These are phyloP conservation scores for Tuta absoluta DNA, from an alignment of 2,888 invertebrate genomes.

Conservation along the genomic window DNA sequence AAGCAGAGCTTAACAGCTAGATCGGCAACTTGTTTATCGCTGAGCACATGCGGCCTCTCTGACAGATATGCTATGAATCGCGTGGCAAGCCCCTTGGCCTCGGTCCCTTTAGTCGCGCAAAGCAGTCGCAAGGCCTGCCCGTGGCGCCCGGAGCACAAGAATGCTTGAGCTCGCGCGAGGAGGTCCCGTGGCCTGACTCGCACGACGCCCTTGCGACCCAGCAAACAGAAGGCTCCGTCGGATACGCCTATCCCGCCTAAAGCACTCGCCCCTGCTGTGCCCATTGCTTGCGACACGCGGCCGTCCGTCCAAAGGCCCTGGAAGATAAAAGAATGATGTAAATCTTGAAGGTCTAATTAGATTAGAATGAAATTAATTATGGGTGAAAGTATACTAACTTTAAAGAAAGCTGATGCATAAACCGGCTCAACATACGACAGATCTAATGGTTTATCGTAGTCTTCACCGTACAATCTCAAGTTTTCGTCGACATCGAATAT, in stretches of 20 bases:
- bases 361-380: background rate
- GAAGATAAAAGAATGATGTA: conserved; percentile 28
- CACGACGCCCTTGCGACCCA: conserved; percentile 84
- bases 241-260: conserved; percentile 70
- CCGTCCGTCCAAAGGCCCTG: conserved; percentile 97
- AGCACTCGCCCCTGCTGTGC: conserved; percentile 81
- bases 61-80: conserved; percentile 57
- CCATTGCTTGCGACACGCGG: conserved; percentile 87
- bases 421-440: conserved; percentile 90
- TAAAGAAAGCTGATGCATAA: conserved; percentile 93
- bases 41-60: conserved; percentile 61
- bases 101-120: conserved; percentile 54
- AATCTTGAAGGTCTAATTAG: background rate
- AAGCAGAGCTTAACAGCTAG: conserved; percentile 65
- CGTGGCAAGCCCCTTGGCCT: conserved; percentile 53
- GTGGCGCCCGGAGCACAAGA: conserved; percentile 83
- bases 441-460: conserved; percentile 92
- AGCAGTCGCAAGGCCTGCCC: conserved; percentile 65
- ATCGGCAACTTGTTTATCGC: conserved; percentile 62
- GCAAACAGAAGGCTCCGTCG: conserved; percentile 80
- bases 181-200: conserved; percentile 83
- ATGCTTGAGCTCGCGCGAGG: conserved; percentile 75
- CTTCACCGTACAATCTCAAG: conserved; percentile 93
- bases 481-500: conserved; percentile 93
- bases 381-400: conserved; percentile 68